Evolutionary conservation across 2,797 vertebrate species (phyloP).

Genomic region (Siniperca obscura): DNA sequence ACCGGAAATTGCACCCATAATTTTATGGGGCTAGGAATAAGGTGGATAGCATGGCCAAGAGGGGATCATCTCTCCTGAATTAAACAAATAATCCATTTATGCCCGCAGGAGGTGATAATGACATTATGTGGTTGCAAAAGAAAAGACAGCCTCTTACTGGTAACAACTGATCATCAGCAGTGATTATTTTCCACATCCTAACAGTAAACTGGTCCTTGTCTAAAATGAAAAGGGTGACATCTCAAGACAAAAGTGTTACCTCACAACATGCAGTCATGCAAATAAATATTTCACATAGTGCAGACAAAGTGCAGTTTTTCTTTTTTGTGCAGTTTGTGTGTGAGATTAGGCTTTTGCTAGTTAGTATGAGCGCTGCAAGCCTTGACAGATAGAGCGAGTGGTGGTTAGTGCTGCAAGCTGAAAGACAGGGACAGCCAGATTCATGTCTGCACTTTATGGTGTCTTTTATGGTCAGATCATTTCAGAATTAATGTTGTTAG

Average conservation of each 20-base stretch:
- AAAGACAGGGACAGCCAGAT: constrained; percentile 66
- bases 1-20: neutral
- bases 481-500: constrained; percentile 54
- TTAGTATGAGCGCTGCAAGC: constrained; percentile 72
- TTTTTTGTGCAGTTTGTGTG: constrained; percentile 21
- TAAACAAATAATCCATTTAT: constrained; percentile 40
- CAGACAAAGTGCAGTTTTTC: constrained; percentile 42
- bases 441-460: constrained; percentile 52
- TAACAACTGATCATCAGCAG: constrained; percentile 52
- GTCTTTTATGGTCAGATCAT: constrained; percentile 58
- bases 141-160: constrained; percentile 41
- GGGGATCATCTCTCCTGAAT: constrained; percentile 36
- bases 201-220: constrained; percentile 47
- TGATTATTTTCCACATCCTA: constrained; percentile 41
- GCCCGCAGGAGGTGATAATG: constrained; percentile 48
- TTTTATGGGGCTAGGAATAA: constrained; percentile 39
- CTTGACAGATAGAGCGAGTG: constrained; percentile 72
- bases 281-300: constrained; percentile 48
- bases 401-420: constrained; percentile 79
- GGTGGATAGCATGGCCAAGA: constrained; percentile 35
- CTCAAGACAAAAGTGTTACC: constrained; percentile 81
- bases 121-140: constrained; percentile 53
- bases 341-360: constrained; percentile 59
- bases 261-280: constrained; percentile 80
- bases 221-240: constrained; percentile 71